Evolutionary conservation across 2,888 invertebrate species (phyloP).

Genomic region (Rhopalosiphum nymphaeae): DNA sequence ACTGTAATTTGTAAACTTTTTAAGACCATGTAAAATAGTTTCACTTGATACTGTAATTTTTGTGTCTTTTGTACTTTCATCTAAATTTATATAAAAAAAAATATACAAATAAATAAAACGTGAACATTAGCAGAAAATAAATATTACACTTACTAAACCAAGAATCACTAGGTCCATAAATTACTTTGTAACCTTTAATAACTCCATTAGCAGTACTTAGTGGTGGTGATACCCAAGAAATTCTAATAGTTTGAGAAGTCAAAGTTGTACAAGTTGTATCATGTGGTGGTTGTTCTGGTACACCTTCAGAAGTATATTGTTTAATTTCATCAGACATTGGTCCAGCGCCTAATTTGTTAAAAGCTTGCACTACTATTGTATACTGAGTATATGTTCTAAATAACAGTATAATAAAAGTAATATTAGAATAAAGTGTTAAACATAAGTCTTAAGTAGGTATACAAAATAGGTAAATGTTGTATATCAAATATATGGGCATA

Average conservation of each 20-base stretch:
- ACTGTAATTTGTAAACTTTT: constrained; percentile 96
- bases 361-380: constrained; percentile 94
- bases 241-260: constrained; percentile 93
- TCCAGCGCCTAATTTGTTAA: constrained; percentile 93
- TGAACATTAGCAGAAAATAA: constrained; percentile 16
- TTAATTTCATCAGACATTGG: constrained; percentile 90
- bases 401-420: constrained; percentile 66
- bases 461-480: not conserved
- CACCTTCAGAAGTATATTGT: constrained; percentile 94
- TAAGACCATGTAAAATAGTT: constrained; percentile 91
- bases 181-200: constrained; percentile 95
- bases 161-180: constrained; percentile 90
- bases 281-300: constrained; percentile 91
- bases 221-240: constrained; percentile 95
- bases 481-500: not conserved
- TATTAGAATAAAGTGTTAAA: not conserved
- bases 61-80: constrained; percentile 90
- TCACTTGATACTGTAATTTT: constrained; percentile 93
- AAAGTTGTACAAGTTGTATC: constrained; percentile 93
- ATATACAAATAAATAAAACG: not conserved
- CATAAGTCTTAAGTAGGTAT: not conserved
- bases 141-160: constrained; percentile 86
- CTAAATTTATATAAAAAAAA: constrained; percentile 71
- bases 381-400: constrained; percentile 92
- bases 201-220: constrained; percentile 92